Evolutionary conservation across 2,797 vertebrate genomes (phyloP).

Genomic region (Phalloptychus januarius): DNA sequence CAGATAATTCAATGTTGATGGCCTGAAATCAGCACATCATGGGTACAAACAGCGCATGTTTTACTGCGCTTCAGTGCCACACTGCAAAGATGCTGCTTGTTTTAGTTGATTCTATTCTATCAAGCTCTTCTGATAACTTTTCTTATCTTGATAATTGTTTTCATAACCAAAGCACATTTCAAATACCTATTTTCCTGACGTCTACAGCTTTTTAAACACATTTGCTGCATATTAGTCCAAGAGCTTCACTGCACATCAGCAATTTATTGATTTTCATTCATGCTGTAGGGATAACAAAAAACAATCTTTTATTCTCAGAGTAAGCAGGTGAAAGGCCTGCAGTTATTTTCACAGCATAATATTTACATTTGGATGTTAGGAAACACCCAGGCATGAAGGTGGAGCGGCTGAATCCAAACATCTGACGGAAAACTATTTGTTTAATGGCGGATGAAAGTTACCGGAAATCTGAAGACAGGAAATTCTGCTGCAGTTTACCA

Average conservation of each 20-base stretch:
- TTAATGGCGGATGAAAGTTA: not conserved
- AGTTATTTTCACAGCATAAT: not conserved
- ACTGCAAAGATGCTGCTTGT: not conserved
- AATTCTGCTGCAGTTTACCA: no score
- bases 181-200: not conserved
- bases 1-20: conserved; percentile 18
- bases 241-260: not conserved
- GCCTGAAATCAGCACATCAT: conserved; percentile 18
- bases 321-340: not conserved
- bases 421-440: not conserved
- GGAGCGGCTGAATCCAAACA: not conserved
- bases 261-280: not conserved
- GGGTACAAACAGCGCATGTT: not conserved
- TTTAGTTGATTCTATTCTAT: not conserved
- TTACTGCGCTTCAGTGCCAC: not conserved
- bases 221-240: not conserved
- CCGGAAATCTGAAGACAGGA: no score
- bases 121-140: not conserved
- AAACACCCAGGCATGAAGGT: not conserved
- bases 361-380: not conserved
- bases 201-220: not conserved
- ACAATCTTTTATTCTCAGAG: not conserved
- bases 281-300: not conserved
- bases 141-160: not conserved
- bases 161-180: not conserved